phyloP scores from a whole-genome alignment of 2,113 vertebrate species.

The Lipotes vexillifer region DNA sequence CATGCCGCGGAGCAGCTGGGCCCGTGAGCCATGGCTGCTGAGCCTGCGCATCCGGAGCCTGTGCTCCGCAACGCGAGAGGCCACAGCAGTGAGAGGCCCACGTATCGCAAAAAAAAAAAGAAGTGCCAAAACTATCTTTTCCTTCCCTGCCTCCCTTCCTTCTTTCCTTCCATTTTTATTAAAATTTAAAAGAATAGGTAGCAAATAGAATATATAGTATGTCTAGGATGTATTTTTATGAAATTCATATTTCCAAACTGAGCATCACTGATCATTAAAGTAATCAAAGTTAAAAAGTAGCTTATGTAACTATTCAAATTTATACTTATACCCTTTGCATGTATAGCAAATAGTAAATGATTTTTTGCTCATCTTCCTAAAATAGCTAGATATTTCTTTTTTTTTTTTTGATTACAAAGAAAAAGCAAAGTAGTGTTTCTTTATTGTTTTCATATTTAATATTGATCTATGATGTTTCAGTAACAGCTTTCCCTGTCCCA shows the following conservation, averaged over 20 bases:
- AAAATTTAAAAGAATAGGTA: neutral
- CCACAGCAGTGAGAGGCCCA: no score
- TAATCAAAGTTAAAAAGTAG: neutral
- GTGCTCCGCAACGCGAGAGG: no score
- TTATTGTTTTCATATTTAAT: conserved; percentile 15
- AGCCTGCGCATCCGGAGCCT: no score
- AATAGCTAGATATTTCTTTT: neutral
- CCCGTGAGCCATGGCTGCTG: no score
- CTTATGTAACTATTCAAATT: neutral
- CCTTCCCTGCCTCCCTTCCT: no score
- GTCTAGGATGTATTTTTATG: neutral
- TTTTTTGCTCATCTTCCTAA: neutral
- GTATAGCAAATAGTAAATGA: neutral
- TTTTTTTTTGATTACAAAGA: neutral
- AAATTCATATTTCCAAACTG: neutral
- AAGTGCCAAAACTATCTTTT: neutral
- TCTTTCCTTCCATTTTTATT: neutral
- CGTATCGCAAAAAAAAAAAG: neutral
- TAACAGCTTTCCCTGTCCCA: neutral
- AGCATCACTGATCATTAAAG: neutral
- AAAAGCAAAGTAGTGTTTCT: neutral
- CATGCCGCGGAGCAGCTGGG: no score
- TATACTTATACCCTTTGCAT: neutral
- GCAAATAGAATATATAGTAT: neutral
- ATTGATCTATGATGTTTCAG: neutral